These are phyloP conservation scores for Agriopis aurantiaria DNA, from an alignment of 2,888 invertebrate genomes.

Conservation along the genomic window DNA sequence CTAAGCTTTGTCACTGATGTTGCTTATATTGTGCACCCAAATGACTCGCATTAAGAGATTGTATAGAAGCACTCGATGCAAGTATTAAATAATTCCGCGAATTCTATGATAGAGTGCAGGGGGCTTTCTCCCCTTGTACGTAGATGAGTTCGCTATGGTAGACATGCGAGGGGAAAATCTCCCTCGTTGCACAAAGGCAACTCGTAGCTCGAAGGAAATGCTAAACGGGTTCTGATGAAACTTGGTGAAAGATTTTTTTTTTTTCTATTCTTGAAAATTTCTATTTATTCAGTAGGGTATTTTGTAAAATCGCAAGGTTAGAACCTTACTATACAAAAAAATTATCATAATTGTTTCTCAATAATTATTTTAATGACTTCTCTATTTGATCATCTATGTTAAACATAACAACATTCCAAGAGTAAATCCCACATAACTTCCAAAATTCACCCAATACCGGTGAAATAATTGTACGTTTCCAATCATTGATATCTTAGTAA, in stretches of 20 bases:
- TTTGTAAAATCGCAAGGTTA: too few relatives aligned
- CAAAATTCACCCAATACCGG: conserved; percentile 9
- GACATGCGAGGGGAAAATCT: conserved; percentile 17
- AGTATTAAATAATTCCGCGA: conserved; percentile 46
- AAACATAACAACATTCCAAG: too few relatives aligned
- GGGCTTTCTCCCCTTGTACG: neutral
- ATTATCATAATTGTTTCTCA: too few relatives aligned
- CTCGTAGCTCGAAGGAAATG: neutral
- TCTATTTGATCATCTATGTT: too few relatives aligned
- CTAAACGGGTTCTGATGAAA: too few relatives aligned
- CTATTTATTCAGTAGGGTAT: too few relatives aligned
- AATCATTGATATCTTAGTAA: neutral
- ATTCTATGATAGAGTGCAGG: conserved; percentile 10
- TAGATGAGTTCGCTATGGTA: neutral
- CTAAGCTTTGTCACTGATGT: conserved; percentile 2
- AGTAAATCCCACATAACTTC: conserved; percentile 1
- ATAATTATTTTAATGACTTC: too few relatives aligned
- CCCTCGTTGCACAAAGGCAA: conserved; percentile 3
- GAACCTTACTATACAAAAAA: too few relatives aligned
- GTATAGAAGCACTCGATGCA: conserved; percentile 43
- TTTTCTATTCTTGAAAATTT: too few relatives aligned
- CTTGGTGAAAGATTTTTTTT: too few relatives aligned
- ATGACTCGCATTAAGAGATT: conserved; percentile 61
- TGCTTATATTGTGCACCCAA: conserved; percentile 38
- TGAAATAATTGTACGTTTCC: conserved; percentile 10